Evolutionary conservation across 2,888 invertebrate genomes (phyloP), one percentile per base, ranked within the genome.

Genomic region (Agrotis clavis): DNA sequence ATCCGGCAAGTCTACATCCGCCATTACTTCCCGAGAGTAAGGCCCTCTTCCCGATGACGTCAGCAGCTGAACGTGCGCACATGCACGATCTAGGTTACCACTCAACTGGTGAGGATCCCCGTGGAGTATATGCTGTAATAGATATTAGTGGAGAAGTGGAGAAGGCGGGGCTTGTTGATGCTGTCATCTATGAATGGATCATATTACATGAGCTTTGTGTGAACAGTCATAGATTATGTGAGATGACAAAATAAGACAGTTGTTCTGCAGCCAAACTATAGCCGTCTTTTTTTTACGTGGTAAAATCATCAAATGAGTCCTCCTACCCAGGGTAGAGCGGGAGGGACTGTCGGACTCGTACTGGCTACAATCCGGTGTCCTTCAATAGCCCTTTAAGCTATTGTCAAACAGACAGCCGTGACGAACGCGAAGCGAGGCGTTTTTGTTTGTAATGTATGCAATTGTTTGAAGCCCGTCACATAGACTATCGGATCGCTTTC

Each of bases 11-110:
- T 79, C 74, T 78, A 25, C 54, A 63, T 0, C 14, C 59, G 3
- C 56, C 63, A 5, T 66, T 69, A 78, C 41, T 25, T 60, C 14
- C 25, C 14, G 63, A 79, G 79, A 79, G 63, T 79, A 66, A 79
- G 69, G 74, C 74, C 63, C 78, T 79, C 78, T 74, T 74, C 68
- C 59, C 79, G 54, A 56, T 79, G 78, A 79, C 78, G 78, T 79
- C 69, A 69, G 53, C 56, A 25, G 47, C 47, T 35, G 67, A 60
- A 50, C 21, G 65, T 78, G 79, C 69, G 78, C 74, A 66, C 57
- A 21, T 59, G 30, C 54, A 74, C 21, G 45, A 74, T 74, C 50
- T 79, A 69, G 79, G 68, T 78, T 74, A 69, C 74, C 68, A 66
- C 50, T 68, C 45, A 16, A 68, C 48, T 62, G 71, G 14, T 25